Percentiles rank a stretch among this genome's conserved stretches.
phyloP scores from a whole-genome alignment of 2,797 vertebrate genomes.

The Oceanodroma leucorhoa region DNA sequence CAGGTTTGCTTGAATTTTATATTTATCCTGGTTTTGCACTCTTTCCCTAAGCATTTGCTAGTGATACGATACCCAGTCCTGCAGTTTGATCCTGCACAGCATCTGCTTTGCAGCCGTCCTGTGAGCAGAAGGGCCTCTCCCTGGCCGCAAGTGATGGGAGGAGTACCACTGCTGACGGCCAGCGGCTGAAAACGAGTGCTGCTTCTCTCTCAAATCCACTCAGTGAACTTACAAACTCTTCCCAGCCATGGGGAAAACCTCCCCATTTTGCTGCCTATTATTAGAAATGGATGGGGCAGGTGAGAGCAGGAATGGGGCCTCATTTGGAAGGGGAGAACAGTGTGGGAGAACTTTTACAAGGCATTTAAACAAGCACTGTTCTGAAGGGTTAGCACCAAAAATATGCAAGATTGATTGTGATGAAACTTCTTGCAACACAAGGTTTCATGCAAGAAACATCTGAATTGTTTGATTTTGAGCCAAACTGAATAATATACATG shows the following conservation, averaged over 20 bases:
- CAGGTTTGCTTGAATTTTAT: background rate
- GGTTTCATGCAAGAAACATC: background rate
- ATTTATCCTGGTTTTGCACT: background rate
- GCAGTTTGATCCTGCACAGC: background rate
- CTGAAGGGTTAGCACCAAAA: background rate
- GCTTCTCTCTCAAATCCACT: background rate
- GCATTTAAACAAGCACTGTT: background rate
- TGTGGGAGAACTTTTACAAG: background rate
- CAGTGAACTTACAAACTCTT: background rate
- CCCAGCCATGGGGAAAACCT: background rate
- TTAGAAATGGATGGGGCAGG: background rate
- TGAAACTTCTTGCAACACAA: background rate
- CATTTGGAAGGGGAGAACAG: background rate
- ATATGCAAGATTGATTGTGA: background rate
- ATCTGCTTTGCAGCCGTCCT: background rate
- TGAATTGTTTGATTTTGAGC: background rate
- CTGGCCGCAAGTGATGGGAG: background rate
- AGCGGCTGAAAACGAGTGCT: accelerated
- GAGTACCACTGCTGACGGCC: background rate
- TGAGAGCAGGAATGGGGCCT: accelerated
- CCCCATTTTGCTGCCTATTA: background rate
- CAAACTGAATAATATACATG: background rate
- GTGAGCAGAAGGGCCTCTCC: background rate
- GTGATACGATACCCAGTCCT: background rate
- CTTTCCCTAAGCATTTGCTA: background rate